These are phyloP conservation scores for Silurus meridionalis DNA, from an alignment of 2,113 vertebrate species.

Conservation along the genomic window DNA sequence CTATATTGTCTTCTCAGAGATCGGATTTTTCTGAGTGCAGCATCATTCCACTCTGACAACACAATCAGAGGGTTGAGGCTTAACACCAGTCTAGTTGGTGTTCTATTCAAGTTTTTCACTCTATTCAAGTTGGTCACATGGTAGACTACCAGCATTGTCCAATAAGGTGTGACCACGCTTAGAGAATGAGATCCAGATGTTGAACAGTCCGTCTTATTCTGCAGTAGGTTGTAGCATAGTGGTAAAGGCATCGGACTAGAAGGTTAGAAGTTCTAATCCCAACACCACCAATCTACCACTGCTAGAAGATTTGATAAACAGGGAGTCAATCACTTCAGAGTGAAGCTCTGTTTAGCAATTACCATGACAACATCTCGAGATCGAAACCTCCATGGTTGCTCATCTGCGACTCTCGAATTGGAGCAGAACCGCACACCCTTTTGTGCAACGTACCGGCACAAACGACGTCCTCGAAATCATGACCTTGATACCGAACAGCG, in stretches of 20 bases:
- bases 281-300: no score
- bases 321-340: background rate
- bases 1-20: no score
- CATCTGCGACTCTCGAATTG: background rate
- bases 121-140: background rate
- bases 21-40: no score
- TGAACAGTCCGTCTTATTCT: background rate
- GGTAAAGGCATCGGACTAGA: no score
- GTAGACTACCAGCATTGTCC: background rate
- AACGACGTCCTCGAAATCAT: slow-evolving; percentile 3
- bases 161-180: background rate
- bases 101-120: background rate
- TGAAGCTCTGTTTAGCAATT: slow-evolving; percentile 31
- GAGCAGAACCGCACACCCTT: slow-evolving; percentile 7
- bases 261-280: no score
- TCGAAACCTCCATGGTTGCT: background rate
- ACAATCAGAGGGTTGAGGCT: background rate
- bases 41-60: no score
- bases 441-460: background rate
- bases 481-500: slow-evolving; percentile 14
- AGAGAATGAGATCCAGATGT: background rate
- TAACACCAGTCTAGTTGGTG: background rate
- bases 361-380: slow-evolving; percentile 24
- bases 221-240: no score
- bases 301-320: no score